A percentile compares a stretch with the other conserved stretches of the same genome.
These are phyloP conservation scores for Drepana falcataria DNA, from an alignment of 2,888 invertebrate genomes.

Conservation along the genomic window DNA sequence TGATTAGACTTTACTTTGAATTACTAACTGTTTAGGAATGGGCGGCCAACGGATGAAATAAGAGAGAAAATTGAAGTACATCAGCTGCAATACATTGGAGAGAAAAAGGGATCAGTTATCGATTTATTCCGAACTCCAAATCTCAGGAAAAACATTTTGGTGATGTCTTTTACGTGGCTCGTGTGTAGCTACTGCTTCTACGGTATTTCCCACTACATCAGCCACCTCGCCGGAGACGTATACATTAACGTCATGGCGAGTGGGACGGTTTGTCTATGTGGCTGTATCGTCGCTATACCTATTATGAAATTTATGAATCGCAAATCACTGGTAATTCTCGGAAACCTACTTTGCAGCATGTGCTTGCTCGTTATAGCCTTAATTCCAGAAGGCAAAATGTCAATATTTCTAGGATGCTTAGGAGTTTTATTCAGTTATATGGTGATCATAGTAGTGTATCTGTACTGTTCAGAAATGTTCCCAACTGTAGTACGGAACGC, in stretches of 20 bases:
- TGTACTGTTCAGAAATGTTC: conserved; percentile 91
- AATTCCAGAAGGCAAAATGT: conserved; percentile 59
- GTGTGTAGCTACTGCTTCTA: conserved; percentile 86
- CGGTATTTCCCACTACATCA: conserved; percentile 88
- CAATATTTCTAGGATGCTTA: conserved; percentile 81
- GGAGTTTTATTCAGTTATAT: conserved; percentile 88
- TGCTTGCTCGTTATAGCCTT: conserved; percentile 81
- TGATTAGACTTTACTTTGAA: no score
- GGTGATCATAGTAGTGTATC: conserved; percentile 88
- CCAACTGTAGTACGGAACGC: conserved; percentile 92
- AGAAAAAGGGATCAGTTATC: conserved; percentile 62
- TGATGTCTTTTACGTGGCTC: conserved; percentile 86
- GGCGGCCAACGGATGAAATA: conserved; percentile 60
- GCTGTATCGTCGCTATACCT: conserved; percentile 80
- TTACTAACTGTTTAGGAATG: conserved; percentile 35
- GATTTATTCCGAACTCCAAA: conserved; percentile 84
- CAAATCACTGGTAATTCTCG: conserved; percentile 77
- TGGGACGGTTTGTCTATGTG: conserved; percentile 78
- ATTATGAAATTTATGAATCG: conserved; percentile 82
- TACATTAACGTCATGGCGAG: conserved; percentile 88
- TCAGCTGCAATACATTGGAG: conserved; percentile 32
- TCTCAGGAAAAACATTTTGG: conserved; percentile 82
- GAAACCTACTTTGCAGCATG: conserved; percentile 77
- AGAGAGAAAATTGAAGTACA: conserved; percentile 49
- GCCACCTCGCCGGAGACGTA: conserved; percentile 85